Conservation (phyloP, 2,113 vertebrate genomes). For the Nansenia antarctica region DNA sequence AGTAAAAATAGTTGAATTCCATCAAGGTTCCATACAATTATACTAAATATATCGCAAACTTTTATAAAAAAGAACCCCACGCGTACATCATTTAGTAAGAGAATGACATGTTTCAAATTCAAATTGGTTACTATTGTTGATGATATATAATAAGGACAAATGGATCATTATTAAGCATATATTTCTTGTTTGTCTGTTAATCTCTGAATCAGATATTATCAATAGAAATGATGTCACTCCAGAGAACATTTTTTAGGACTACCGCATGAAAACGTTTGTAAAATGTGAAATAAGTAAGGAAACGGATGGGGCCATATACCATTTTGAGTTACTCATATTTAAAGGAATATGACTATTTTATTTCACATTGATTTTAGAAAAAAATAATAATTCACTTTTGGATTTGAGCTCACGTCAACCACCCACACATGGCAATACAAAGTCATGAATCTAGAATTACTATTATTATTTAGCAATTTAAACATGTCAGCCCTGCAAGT, state of each 20-base stretch:
- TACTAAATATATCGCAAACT: neutral
- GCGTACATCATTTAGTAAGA: neutral
- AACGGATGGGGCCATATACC: neutral
- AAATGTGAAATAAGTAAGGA: conserved; percentile 7
- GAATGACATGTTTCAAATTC: neutral
- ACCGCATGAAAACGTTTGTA: neutral
- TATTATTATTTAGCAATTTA: no score
- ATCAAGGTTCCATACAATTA: neutral
- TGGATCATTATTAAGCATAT: neutral
- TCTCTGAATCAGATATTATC: neutral
- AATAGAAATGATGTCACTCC: neutral
- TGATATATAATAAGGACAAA: conserved; percentile 5
- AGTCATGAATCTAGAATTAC: no score
- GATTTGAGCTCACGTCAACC: no score
- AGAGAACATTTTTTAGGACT: neutral
- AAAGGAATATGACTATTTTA: no score
- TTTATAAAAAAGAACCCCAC: neutral
- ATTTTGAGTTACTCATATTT: neutral
- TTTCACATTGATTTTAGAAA: no score
- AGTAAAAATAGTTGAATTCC: neutral
- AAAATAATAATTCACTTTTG: no score
- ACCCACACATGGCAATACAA: no score
- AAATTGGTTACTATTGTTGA: neutral
- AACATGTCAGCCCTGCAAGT: no score
- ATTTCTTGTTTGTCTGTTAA: neutral